Base-by-base conservation (phyloP, 2,888 invertebrate species). In the Dorcus hopei region DNA sequence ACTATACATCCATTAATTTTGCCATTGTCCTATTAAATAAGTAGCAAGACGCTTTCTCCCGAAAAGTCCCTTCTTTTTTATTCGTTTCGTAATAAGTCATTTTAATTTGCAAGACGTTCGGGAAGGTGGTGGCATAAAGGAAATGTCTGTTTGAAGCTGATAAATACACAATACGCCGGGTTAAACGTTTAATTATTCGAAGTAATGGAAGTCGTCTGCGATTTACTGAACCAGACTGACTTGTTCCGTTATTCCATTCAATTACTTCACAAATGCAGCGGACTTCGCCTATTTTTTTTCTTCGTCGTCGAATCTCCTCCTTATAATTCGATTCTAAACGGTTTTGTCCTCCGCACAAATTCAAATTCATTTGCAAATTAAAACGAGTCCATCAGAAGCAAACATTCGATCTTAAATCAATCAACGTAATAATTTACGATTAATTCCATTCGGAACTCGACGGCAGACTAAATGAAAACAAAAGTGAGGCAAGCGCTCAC, bases 121-220 rank as follows among this genome's bases (percentile, higher is more conserved):
- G 64, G 61, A 67, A 67, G 68, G 60, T 19, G 19, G 19, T 64
- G 65, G 56, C 52, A 57, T 61, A 66, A 67, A 66, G 69, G 66
- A 64, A 70, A 66, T 64, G 70, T 70, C 72, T 72, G 72, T 69
- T 72, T 70, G 65, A 65, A 62, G 66, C 70, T 71, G 72, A 72
- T 72, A 72, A 72, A 70, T 72, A 70, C 69, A 72, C 70, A 71
- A 70, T 70, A 66, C 70, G 61, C 65, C 63, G 66, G 65, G 68
- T 70, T 69, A 68, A 71, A 70, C 70, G 70, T 72, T 72, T 71
- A 72, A 72, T 72, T 72, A 72, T 70, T 69, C 65, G 65, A 63
- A 70, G 69, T 66, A 65, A 65, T 65, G 66, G 65, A 65, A 68
- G 64, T 62, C 60, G 61, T 63, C 63, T 61, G 38, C 59, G 58